phyloP scores from a whole-genome alignment of 2,888 invertebrate genomes.

The Apoderus coryli region DNA sequence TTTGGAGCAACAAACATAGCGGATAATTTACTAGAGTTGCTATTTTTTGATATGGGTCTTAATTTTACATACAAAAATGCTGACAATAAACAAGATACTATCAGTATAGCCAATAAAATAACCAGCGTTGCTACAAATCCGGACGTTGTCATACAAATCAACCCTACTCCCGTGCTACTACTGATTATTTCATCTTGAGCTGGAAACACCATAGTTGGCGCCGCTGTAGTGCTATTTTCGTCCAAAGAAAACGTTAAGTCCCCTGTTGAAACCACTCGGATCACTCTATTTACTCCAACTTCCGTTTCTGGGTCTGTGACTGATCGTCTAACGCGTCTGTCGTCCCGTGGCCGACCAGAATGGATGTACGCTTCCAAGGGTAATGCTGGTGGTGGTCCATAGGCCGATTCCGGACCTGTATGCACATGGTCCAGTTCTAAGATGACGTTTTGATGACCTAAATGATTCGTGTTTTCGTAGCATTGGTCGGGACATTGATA shows the following conservation, averaged over 20 bases:
- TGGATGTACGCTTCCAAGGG: slow-evolving; percentile 50
- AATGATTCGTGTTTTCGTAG: slow-evolving; percentile 38
- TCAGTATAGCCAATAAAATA: slow-evolving; percentile 64
- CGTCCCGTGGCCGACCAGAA: slow-evolving; percentile 56
- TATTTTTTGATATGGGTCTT: slow-evolving; percentile 48
- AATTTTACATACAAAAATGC: slow-evolving; percentile 73
- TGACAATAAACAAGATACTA: slow-evolving; percentile 74
- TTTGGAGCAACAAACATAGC: slow-evolving; percentile 10
- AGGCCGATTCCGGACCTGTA: slow-evolving; percentile 37
- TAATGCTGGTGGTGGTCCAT: slow-evolving; percentile 48
- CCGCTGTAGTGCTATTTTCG: slow-evolving; percentile 36
- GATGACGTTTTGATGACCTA: slow-evolving; percentile 28
- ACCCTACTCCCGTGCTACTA: slow-evolving; percentile 32
- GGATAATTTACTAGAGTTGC: too few relatives aligned
- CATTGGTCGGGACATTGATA: slow-evolving; percentile 90
- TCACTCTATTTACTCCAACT: slow-evolving; percentile 74
- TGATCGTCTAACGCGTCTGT: slow-evolving; percentile 52
- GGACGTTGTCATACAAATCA: slow-evolving; percentile 91
- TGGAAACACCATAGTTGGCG: slow-evolving; percentile 52
- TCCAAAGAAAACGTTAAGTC: slow-evolving; percentile 76
- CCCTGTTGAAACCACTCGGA: slow-evolving; percentile 82
- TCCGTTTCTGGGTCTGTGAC: slow-evolving; percentile 54
- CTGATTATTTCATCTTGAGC: slow-evolving; percentile 42
- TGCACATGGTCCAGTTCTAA: slow-evolving; percentile 42
- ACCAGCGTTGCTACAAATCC: slow-evolving; percentile 80